Conservation (phyloP, 2,797 vertebrate genomes). For the Synaphobranchus kaupii region DNA sequence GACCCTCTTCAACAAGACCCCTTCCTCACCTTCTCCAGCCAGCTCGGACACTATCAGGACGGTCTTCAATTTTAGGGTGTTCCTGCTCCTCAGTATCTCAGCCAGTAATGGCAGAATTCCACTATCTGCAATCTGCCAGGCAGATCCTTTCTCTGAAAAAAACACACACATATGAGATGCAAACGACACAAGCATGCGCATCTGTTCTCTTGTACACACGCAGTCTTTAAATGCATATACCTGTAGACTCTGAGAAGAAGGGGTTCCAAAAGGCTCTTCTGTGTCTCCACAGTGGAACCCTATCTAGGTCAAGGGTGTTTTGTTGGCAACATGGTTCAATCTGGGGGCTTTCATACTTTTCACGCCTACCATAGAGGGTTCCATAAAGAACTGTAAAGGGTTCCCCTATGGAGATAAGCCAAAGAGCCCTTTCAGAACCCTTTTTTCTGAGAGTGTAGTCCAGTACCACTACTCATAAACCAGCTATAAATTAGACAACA, state of each 20-base stretch:
- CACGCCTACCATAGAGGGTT: too few relatives aligned
- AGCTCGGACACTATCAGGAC: constrained; percentile 82
- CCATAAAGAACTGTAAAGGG: too few relatives aligned
- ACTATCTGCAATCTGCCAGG: constrained; percentile 74
- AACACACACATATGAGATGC: constrained; percentile 27
- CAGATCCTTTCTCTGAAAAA: constrained; percentile 73
- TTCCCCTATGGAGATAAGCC: too few relatives aligned
- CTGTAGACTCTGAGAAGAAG: neutral
- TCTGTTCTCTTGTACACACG: neutral
- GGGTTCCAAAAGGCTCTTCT: too few relatives aligned
- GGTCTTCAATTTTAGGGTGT: constrained; percentile 69
- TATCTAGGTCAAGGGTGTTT: too few relatives aligned
- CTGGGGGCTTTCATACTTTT: too few relatives aligned
- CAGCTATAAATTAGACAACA: neutral
- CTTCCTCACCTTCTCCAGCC: constrained; percentile 77
- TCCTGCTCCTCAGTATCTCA: constrained; percentile 72
- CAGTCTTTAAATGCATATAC: neutral
- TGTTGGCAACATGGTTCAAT: neutral
- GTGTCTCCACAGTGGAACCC: too few relatives aligned
- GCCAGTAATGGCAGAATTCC: constrained; percentile 77
- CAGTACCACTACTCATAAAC: neutral
- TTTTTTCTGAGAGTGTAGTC: too few relatives aligned
- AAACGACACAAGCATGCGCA: neutral
- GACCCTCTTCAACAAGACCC: neutral
- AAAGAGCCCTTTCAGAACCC: too few relatives aligned